Evolutionary conservation across 2,888 invertebrate species (phyloP).

Genomic region (Cryptocephalus moraei): DNA sequence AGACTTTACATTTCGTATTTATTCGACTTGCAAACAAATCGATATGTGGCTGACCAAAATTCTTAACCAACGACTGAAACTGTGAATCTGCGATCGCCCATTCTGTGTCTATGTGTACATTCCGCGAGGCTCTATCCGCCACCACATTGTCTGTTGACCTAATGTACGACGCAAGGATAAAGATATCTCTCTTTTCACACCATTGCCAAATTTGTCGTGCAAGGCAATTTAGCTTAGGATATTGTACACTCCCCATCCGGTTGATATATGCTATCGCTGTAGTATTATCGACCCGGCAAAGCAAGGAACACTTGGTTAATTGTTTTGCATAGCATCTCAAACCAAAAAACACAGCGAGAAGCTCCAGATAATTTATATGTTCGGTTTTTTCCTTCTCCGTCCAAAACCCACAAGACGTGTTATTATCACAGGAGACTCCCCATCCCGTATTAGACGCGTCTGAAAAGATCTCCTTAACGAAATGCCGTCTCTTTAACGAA

Average conservation of each 20-base stretch:
- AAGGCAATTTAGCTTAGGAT: constrained; percentile 13
- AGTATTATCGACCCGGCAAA: constrained; percentile 14
- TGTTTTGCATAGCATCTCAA: constrained; percentile 16
- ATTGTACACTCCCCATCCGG: constrained; percentile 16
- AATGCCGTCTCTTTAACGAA: constrained; percentile 3
- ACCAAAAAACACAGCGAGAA: constrained; percentile 15
- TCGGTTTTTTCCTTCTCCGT: constrained; percentile 6
- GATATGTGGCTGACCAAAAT: constrained; percentile 4
- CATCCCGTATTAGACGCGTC: constrained; percentile 9
- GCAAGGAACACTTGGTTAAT: constrained; percentile 7
- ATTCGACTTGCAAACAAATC: constrained; percentile 6
- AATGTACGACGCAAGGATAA: constrained; percentile 16
- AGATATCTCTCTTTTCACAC: constrained; percentile 16
- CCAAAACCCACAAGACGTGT: constrained; percentile 13
- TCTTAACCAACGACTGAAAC: neutral
- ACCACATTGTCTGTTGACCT: constrained; percentile 11
- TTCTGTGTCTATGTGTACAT: constrained; percentile 9
- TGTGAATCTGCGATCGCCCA: constrained; percentile 4
- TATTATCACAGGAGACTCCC: neutral
- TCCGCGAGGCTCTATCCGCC: constrained; percentile 18
- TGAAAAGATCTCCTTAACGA: constrained; percentile 11
- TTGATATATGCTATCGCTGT: constrained; percentile 16
- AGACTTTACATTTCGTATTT: constrained; percentile 10
- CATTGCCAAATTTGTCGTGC: constrained; percentile 17
- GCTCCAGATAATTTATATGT: too few species aligned